A percentile compares a stretch with the other conserved stretches of the same genome.
phyloP scores from a whole-genome alignment of 2,888 invertebrate species.

The Magallana nippona region DNA sequence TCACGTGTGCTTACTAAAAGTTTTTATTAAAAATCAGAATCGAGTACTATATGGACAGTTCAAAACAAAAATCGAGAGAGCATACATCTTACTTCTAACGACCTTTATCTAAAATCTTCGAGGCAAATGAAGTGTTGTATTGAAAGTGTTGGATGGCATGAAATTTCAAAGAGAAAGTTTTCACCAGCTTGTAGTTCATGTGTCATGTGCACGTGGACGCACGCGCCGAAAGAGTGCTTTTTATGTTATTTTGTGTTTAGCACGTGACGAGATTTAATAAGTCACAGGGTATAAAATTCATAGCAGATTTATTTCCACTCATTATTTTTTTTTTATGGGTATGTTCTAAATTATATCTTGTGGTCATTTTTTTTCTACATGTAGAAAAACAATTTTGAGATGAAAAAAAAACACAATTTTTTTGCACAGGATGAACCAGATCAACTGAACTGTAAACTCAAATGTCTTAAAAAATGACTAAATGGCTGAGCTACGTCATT shows the following conservation, averaged over 20 bases:
- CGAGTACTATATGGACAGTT: neutral
- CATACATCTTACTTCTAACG: neutral
- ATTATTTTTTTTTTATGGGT: neutral
- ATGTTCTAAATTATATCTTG: neutral
- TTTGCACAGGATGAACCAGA: no score
- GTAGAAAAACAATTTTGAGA: no score
- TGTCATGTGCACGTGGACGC: constrained; percentile 16
- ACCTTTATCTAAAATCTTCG: neutral
- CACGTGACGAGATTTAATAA: neutral
- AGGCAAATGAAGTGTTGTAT: constrained; percentile 5
- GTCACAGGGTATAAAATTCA: neutral
- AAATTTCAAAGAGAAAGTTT: neutral
- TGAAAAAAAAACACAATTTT: no score
- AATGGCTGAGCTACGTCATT: no score
- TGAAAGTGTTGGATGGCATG: neutral
- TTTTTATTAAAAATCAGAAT: neutral
- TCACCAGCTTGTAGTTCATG: constrained; percentile 29
- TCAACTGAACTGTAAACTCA: no score
- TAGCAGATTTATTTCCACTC: neutral
- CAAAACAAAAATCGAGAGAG: neutral
- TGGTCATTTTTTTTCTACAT: neutral
- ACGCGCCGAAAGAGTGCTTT: constrained; percentile 1
- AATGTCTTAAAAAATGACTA: no score
- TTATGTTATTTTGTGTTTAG: constrained; percentile 5
- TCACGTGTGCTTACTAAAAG: neutral